phyloP scores from a whole-genome alignment of 2,797 vertebrate species.

The Valencia hispanica region DNA sequence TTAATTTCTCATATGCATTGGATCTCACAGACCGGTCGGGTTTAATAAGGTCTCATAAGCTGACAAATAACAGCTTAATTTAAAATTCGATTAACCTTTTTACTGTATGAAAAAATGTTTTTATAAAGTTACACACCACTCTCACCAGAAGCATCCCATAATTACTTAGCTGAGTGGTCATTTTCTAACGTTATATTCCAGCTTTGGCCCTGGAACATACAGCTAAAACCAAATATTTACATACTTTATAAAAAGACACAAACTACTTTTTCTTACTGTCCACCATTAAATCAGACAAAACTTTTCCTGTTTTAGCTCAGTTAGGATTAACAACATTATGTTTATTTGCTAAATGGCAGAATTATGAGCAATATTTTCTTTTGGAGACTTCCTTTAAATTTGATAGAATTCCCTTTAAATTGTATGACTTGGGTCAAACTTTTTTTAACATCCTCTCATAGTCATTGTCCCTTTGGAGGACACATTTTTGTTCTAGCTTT shows the following conservation, averaged over 20 bases:
- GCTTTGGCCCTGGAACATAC: background rate
- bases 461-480: too few relatives aligned
- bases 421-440: background rate
- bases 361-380: background rate
- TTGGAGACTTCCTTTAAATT: background rate
- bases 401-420: background rate
- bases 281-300: background rate
- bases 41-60: constrained; percentile 36
- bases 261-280: background rate
- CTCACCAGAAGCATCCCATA: background rate
- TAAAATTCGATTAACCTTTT: constrained; percentile 17
- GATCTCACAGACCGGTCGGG: constrained; percentile 18
- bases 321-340: background rate
- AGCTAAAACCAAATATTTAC: background rate
- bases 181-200: background rate
- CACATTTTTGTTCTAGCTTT: background rate
- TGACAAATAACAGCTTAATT: constrained; percentile 16
- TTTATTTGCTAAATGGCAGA: background rate
- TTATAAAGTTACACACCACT: background rate
- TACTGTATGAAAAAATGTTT: background rate
- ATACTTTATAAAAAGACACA: background rate
- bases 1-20: constrained; percentile 11
- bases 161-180: background rate
- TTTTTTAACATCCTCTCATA: background rate
- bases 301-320: background rate